These are phyloP conservation scores for Betta splendens DNA, from an alignment of 2,797 vertebrate genomes.

Conservation along the genomic window DNA sequence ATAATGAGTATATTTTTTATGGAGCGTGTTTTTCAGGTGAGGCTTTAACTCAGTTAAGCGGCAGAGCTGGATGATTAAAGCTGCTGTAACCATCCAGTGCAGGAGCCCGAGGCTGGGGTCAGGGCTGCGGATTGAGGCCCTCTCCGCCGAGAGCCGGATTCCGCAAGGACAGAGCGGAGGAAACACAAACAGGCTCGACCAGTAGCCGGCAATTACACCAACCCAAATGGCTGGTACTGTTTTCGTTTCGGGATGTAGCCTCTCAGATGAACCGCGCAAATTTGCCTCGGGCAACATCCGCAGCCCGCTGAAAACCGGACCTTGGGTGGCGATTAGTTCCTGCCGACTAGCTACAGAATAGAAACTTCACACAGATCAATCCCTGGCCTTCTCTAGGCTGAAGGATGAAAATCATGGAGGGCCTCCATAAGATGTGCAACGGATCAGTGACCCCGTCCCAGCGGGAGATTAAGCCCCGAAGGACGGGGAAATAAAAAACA, in stretches of 20 bases:
- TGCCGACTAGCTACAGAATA: constrained; percentile 43
- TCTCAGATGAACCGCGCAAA: constrained; percentile 5
- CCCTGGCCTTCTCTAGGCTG: constrained; percentile 47
- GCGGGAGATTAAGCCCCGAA: constrained; percentile 58
- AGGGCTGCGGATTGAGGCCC: constrained; percentile 35
- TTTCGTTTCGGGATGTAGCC: constrained; percentile 27
- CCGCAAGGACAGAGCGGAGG: constrained; percentile 11
- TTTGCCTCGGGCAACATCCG: constrained; percentile 19
- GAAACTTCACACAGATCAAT: constrained; percentile 67
- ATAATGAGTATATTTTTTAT: constrained; percentile 6
- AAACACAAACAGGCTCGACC: constrained; percentile 24
- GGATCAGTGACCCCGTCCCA: constrained; percentile 59
- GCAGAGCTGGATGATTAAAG: constrained; percentile 31
- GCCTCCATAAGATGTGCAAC: constrained; percentile 50
- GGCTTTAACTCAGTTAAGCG: constrained; percentile 22
- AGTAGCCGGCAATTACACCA: constrained; percentile 33
- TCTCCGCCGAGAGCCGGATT: constrained; percentile 39
- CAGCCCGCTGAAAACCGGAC: constrained; percentile 20
- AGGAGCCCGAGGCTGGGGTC: constrained; percentile 23
- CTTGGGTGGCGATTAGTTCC: constrained; percentile 57
- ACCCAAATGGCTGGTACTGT: constrained; percentile 42
- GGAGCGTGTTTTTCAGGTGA: constrained; percentile 1
- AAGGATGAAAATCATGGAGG: constrained; percentile 61
- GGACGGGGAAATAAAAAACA: constrained; percentile 40
- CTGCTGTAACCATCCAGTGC: constrained; percentile 42